Evolutionary conservation across 2,888 invertebrate genomes (phyloP), one percentile per base, ranked within the genome.

Genomic region (Leucophenga maculata): DNA sequence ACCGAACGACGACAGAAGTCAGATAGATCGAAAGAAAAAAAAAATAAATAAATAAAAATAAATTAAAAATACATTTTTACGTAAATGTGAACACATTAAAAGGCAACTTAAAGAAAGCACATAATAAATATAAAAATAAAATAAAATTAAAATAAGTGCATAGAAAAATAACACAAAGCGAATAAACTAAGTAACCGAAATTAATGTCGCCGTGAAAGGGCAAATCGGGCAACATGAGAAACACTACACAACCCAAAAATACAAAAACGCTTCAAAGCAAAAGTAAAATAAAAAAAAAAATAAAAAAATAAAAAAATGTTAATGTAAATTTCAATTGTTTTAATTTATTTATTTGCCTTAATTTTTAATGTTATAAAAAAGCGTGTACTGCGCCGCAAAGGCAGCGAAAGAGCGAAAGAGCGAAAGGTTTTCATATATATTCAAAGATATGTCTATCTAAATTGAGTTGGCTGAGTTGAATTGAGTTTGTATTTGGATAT

Each of bases 41-140:
- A 68, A 68, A 72, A 67, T 50, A 76, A 71, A 75, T 75, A 74
- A 76, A 78, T 26, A 75, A 57, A 84, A 85, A 84, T 84, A 84
- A 83, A 85, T 83, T 85, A 83, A 81, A 83, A 85, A 84, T 75
- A 84, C 83, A 85, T 84, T 85, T 64, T 81, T 77, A 76, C 78
- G 76, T 76, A 85, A 83, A 84, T 80, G 85, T 81, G 76, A 31
- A 74, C 78, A 78, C 83, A 84, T 83, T 78, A 77, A 79, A 77
- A 83, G 75, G 71, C 74, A 79, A 72, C 74, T 75, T 69, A 74
- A 75, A 77, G 72, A 80, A 75, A 82, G 73, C 81, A 69, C 65
- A 72, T 69, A 72, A 72, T 69, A 72, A 72, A 69, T 69, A 72
- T 62, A 67, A 68, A 67, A 67, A 59, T 48, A 54, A 66, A 66